Conservation (phyloP, 2,888 invertebrate species). For the Theretra japonica region DNA sequence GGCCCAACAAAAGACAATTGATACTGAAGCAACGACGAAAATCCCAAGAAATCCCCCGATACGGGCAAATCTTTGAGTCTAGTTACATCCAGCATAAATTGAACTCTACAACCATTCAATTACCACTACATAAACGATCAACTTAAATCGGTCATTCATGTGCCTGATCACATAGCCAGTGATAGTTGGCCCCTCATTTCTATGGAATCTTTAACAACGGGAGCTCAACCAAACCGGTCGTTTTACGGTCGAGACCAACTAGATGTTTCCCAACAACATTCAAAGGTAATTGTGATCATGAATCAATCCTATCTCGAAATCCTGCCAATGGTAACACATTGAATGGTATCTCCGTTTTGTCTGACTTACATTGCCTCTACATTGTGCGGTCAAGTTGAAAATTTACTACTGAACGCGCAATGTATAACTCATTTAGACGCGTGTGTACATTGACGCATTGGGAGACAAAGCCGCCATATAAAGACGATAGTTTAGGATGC, state of each 20-base stretch:
- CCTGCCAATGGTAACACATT: constrained; percentile 56
- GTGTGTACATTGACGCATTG: background rate
- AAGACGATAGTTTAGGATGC: constrained; percentile 63
- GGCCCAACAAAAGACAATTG: constrained; percentile 62
- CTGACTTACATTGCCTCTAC: constrained; percentile 48
- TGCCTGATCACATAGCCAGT: constrained; percentile 42
- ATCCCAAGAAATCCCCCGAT: constrained; percentile 67
- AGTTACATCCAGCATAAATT: constrained; percentile 46
- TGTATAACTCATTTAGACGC: constrained; percentile 32
- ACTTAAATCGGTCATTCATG: constrained; percentile 41
- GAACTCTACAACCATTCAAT: constrained; percentile 42
- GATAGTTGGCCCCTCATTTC: constrained; percentile 39
- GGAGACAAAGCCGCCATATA: constrained; percentile 48
- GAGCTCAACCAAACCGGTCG: constrained; percentile 51
- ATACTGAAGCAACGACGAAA: constrained; percentile 54
- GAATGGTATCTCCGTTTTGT: constrained; percentile 47
- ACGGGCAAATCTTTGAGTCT: constrained; percentile 61
- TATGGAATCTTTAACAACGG: constrained; percentile 32
- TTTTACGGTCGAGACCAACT: constrained; percentile 53
- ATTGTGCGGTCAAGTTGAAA: constrained; percentile 28
- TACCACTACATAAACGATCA: constrained; percentile 40
- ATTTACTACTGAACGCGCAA: constrained; percentile 27
- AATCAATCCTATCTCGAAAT: constrained; percentile 78
- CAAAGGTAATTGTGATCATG: constrained; percentile 80
- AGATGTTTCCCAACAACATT: constrained; percentile 69